Base-by-base conservation (phyloP, 1,140 invertebrate species). In the Odontomachus brunneus region DNA sequence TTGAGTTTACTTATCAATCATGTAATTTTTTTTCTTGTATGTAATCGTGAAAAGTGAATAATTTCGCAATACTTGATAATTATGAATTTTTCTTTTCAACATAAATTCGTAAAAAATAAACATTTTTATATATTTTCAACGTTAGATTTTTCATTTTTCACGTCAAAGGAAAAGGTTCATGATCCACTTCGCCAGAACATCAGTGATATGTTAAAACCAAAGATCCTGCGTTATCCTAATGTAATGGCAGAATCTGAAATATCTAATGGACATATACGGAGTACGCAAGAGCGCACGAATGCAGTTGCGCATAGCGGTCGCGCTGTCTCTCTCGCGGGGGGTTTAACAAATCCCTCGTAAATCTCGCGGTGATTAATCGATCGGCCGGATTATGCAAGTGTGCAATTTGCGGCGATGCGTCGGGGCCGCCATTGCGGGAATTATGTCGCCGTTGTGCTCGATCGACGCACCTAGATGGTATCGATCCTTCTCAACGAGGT, bases 301-400 rank as follows among this genome's bases (percentile, higher is more conserved):
- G 33, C 44, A 53, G 29, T 60, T 67, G 38, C 57, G 26, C 55
- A 72, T 55, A 49, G 22, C 49, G 44, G 15, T 14, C 15, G 15
- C 26, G 24, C 2, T 5, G 29, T 33, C 29, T 33, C 29, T 33
- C 12, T 24, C 22, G 49, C 19, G 63, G 57, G 76, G 74, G 73
- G 71, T 53, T 78, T 86, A 84, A 88, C 82, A 76, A 88, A 85
- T 81, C 83, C 53, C 74, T 85, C 85, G 85, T 91, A 91, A 91
- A 91, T 92, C 90, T 88, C 80, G 9, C 12, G 14, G 84, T 90
- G 92, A 93, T 93, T 91, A 93, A 93, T 92, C 87, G 90, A 85
- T 88, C 65, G 72, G 62, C 60, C 75, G 86, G 76, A 89, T 92
- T 91, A 91, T 90, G 91, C 89, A 90, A 93, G 88, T 76, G 88